Conservation (phyloP, 2,113 vertebrate species). For the Nesoenas mayeri region DNA sequence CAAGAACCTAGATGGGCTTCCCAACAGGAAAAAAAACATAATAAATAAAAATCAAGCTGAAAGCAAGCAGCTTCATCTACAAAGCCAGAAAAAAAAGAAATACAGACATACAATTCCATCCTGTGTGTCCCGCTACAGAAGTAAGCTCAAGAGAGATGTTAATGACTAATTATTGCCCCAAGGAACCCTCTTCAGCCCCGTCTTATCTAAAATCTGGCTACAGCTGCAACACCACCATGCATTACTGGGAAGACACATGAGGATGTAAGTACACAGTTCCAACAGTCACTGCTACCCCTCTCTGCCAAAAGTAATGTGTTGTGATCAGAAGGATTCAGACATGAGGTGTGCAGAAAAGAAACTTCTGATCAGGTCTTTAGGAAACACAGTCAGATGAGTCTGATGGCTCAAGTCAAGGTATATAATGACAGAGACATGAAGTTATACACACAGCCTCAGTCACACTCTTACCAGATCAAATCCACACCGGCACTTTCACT, state of each 20-base stretch:
- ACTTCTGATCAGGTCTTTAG: neutral
- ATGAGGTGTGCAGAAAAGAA: neutral
- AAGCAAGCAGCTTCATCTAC: neutral
- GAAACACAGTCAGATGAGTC: neutral
- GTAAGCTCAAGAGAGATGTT: neutral
- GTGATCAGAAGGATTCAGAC: neutral
- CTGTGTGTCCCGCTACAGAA: neutral
- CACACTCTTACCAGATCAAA: neutral
- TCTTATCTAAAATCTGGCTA: neutral
- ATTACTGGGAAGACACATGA: neutral
- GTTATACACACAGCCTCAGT: neutral
- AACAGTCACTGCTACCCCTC: neutral
- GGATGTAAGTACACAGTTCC: neutral
- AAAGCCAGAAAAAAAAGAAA: neutral
- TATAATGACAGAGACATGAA: neutral
- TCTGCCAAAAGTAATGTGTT: neutral
- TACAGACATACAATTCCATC: neutral
- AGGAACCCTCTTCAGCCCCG: neutral
- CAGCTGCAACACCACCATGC: neutral
- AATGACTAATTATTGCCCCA: neutral
- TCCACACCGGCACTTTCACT: neutral
- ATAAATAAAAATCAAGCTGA: neutral
- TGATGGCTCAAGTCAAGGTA: neutral
- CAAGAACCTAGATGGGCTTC: neutral
- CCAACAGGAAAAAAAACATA: neutral